A percentile compares a stretch with the other conserved stretches of the same genome.
Evolutionary conservation across 2,888 invertebrate species (phyloP).

Genomic region (Chorisops tibialis): DNA sequence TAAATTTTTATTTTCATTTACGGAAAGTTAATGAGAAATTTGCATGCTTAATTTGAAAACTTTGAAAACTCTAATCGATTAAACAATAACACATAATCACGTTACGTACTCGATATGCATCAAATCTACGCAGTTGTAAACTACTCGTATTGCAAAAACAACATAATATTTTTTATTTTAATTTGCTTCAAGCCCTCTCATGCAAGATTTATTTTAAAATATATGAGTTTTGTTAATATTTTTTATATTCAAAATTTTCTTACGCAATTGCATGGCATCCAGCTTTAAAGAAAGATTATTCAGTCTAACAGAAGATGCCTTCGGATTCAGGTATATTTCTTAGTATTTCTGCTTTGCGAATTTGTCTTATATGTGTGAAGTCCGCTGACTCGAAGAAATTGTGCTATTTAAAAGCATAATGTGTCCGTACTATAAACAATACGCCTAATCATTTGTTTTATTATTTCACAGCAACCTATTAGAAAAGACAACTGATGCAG

Average conservation of each 20-base stretch:
- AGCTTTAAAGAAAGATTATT: conserved; percentile 78
- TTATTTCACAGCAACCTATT: conserved; percentile 66
- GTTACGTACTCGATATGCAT: no score
- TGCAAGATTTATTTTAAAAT: neutral
- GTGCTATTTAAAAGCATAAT: no score
- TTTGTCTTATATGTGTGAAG: conserved; percentile 21
- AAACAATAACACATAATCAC: no score
- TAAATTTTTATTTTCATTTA: neutral
- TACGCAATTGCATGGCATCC: conserved; percentile 56
- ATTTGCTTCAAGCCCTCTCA: no score
- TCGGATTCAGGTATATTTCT: conserved; percentile 63
- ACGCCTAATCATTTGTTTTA: no score
- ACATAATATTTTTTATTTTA: no score
- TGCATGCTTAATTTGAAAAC: no score
- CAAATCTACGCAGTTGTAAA: no score
- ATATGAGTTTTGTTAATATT: conserved; percentile 28
- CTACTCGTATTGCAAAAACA: no score
- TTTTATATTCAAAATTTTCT: conserved; percentile 28
- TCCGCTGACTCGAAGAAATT: neutral
- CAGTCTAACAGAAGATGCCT: conserved; percentile 75
- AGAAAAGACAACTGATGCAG: conserved; percentile 77
- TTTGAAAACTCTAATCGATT: no score
- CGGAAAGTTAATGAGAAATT: no score
- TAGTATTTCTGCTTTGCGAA: neutral
- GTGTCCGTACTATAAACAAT: no score